These are phyloP conservation scores for Euthynnus affinis DNA, from an alignment of 2,797 vertebrate species.

Conservation along the genomic window DNA sequence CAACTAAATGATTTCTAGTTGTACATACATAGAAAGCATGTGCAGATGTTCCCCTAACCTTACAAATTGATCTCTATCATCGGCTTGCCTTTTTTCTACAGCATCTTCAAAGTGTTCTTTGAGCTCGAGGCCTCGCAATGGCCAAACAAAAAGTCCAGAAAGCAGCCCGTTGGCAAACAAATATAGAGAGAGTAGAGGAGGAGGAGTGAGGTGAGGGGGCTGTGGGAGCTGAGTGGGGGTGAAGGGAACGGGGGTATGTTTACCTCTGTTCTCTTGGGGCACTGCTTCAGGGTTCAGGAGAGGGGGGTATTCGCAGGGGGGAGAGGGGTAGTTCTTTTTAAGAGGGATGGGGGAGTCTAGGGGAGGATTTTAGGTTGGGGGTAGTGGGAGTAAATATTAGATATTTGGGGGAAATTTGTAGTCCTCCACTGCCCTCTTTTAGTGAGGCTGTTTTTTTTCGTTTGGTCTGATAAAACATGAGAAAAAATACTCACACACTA, in stretches of 20 bases:
- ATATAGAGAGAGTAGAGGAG: constrained; percentile 35
- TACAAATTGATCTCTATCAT: constrained; percentile 54
- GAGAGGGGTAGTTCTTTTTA: constrained; percentile 35
- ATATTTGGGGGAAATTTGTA: constrained; percentile 47
- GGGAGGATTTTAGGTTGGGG: constrained; percentile 29
- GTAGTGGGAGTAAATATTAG: constrained; percentile 30
- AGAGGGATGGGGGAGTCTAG: constrained; percentile 44
- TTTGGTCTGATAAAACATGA: constrained; percentile 28
- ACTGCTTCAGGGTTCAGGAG: constrained; percentile 60
- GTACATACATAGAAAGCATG: constrained; percentile 23
- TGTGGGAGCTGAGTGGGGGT: constrained; percentile 45
- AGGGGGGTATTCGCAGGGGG: constrained; percentile 33
- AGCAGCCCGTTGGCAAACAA: constrained; percentile 65
- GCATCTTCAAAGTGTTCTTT: constrained; percentile 55
- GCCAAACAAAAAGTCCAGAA: constrained; percentile 60
- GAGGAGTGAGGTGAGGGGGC: constrained; percentile 24
- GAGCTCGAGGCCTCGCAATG: constrained; percentile 49
- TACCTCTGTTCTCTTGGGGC: constrained; percentile 79
- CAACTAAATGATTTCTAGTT: constrained; percentile 11
- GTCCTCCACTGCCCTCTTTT: constrained; percentile 59
- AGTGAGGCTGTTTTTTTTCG: constrained; percentile 47
- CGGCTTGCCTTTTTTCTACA: constrained; percentile 20
- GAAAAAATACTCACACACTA: not conserved
- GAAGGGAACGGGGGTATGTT: constrained; percentile 71
- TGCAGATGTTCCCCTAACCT: constrained; percentile 45